Evolutionary conservation across 2,888 invertebrate species (phyloP).

Genomic region (Odontomyia ornata): DNA sequence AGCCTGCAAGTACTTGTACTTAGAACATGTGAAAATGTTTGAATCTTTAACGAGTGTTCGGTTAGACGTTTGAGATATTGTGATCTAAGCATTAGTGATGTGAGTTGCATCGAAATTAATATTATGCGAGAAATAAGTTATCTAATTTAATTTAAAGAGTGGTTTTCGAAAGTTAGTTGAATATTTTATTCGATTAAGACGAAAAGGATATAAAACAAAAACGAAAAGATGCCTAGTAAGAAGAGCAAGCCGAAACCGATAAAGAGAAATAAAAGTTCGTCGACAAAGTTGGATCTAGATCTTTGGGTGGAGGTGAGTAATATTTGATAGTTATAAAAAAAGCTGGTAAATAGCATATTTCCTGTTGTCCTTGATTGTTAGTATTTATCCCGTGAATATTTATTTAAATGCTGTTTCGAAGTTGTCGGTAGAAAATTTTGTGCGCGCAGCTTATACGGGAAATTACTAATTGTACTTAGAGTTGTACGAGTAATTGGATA

Average conservation of each 20-base stretch:
- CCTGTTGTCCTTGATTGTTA: too few relatives aligned
- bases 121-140: not conserved
- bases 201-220: not conserved
- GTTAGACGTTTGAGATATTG: not conserved
- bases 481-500: too few relatives aligned
- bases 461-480: too few relatives aligned
- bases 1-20: not conserved
- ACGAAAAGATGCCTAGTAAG: conserved; percentile 46
- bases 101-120: not conserved
- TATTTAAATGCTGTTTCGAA: too few relatives aligned
- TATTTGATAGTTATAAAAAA: not conserved
- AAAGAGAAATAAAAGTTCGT: conserved; percentile 59
- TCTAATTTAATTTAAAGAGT: not conserved
- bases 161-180: not conserved
- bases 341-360: too few relatives aligned
- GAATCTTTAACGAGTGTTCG: not conserved
- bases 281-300: conserved; percentile 60
- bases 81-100: not conserved
- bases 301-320: conserved; percentile 60
- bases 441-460: too few relatives aligned
- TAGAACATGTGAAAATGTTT: not conserved
- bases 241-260: conserved; percentile 54
- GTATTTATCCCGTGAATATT: too few relatives aligned
- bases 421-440: too few relatives aligned
- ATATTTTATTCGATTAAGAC: not conserved